Evolutionary conservation across 1,140 invertebrate species (phyloP).

Genomic region (Argopecten irradians): DNA sequence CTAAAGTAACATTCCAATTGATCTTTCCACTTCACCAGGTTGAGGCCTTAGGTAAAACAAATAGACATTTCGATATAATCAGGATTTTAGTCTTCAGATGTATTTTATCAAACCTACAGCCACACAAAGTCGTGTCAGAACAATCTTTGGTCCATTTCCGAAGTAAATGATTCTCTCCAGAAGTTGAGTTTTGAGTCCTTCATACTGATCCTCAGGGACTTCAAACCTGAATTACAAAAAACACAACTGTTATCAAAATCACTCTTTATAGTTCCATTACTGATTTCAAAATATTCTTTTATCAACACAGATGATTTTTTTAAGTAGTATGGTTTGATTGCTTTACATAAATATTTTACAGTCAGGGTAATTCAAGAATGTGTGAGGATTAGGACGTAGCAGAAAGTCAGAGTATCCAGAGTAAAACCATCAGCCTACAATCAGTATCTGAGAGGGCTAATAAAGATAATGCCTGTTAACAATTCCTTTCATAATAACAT

Average conservation of each 20-base stretch:
- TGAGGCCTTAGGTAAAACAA: background rate
- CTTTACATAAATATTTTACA: no score
- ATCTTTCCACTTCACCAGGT: background rate
- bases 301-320: background rate
- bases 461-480: no score
- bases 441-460: no score
- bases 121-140: conserved; percentile 90
- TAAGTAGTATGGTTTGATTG: no score
- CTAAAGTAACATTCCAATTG: no score
- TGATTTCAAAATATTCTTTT: background rate
- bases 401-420: no score
- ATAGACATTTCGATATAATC: no score
- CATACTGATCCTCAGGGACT: conserved; percentile 87
- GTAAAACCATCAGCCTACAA: no score
- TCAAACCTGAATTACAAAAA: conserved; percentile 79
- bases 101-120: conserved; percentile 81
- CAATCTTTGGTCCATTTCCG: conserved; percentile 86
- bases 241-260: conserved; percentile 26
- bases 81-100: background rate
- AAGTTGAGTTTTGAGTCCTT: conserved; percentile 85
- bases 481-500: no score
- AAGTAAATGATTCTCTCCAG: conserved; percentile 86
- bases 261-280: background rate
- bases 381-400: no score
- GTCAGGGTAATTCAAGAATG: no score